These are phyloP conservation scores for Grantiella picta DNA, from an alignment of 2,113 vertebrate species.

Conservation along the genomic window DNA sequence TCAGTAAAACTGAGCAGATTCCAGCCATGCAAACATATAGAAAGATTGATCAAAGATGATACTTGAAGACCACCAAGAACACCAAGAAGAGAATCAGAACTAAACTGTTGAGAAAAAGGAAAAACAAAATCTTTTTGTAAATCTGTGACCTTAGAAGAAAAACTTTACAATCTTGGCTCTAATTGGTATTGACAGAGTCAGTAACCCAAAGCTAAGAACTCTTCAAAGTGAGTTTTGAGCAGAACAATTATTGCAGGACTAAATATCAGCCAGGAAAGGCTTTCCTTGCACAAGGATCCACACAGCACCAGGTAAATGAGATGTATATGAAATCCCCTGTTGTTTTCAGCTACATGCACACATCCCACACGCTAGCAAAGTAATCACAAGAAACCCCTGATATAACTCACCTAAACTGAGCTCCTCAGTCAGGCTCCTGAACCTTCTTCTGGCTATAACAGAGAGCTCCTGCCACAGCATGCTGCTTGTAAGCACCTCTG, in stretches of 20 bases:
- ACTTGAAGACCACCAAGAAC: not conserved
- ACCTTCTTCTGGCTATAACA: not conserved
- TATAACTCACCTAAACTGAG: not conserved
- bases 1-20: not conserved
- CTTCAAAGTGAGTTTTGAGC: not conserved
- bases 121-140: not conserved
- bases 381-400: not conserved
- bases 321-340: not conserved
- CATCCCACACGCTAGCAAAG: not conserved
- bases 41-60: not conserved
- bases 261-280: not conserved
- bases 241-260: not conserved
- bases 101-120: not conserved
- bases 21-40: not conserved
- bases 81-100: not conserved
- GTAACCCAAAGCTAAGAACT: not conserved
- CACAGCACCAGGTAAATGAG: not conserved
- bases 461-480: not conserved
- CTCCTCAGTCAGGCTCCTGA: not conserved
- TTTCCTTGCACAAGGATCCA: not conserved
- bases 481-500: constrained; percentile 2
- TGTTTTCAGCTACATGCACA: not conserved
- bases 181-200: not conserved
- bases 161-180: not conserved
- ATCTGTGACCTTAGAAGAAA: not conserved